Conservation (phyloP, 2,113 vertebrate genomes). For the Semnornis frantzii region DNA sequence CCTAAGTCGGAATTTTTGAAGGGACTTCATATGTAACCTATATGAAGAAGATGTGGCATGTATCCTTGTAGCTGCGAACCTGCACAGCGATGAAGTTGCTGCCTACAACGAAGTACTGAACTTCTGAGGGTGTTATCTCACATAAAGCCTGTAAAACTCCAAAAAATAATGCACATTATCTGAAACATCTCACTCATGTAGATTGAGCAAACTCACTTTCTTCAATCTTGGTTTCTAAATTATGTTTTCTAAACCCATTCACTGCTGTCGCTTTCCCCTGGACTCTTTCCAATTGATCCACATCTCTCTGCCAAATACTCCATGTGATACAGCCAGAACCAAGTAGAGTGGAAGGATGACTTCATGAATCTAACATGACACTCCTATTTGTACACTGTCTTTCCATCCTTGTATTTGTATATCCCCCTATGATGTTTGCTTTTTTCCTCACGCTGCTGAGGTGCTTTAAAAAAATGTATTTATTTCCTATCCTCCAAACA, state of each 20-base stretch:
- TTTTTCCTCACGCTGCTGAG: background rate
- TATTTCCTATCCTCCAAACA: background rate
- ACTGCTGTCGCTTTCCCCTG: constrained; percentile 18
- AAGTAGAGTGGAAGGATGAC: constrained; percentile 67
- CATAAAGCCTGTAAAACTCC: background rate
- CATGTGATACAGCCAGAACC: constrained; percentile 50
- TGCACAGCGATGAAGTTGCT: background rate
- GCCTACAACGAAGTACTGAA: background rate
- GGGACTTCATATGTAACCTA: background rate
- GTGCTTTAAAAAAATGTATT: constrained; percentile 2
- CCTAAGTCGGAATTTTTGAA: background rate
- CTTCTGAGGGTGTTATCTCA: background rate
- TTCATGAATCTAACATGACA: constrained; percentile 69
- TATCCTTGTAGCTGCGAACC: background rate
- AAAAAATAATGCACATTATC: background rate
- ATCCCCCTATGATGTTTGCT: background rate
- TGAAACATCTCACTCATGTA: background rate
- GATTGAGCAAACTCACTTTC: background rate
- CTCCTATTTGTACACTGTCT: constrained; percentile 59
- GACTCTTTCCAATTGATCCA: constrained; percentile 42
- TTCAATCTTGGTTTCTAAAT: constrained; percentile 24
- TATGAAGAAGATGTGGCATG: background rate
- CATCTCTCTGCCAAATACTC: constrained; percentile 54
- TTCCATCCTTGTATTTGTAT: constrained; percentile 8
- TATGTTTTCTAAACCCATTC: constrained; percentile 34